Evolutionary conservation across 2,113 vertebrate genomes (phyloP).

Genomic region (Oryzias curvinotus): DNA sequence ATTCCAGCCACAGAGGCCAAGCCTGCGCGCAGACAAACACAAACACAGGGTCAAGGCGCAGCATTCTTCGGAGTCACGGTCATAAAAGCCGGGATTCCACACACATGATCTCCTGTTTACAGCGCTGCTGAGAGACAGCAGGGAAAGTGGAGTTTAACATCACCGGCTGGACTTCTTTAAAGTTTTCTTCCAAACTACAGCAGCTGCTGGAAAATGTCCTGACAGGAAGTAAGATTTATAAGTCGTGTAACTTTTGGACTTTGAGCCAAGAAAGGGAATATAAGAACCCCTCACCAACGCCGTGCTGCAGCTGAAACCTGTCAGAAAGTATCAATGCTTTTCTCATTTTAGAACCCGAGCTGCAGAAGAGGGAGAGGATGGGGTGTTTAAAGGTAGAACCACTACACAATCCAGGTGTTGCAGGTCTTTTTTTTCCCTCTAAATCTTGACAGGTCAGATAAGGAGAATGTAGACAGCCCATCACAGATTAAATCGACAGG

Average conservation of each 20-base stretch:
- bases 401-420: constrained; percentile 72
- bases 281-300: constrained; percentile 70
- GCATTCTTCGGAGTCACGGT: constrained; percentile 79
- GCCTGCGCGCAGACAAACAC: constrained; percentile 78
- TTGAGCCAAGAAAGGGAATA: constrained; percentile 87
- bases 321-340: constrained; percentile 72
- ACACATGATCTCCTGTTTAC: constrained; percentile 77
- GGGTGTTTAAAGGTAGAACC: constrained; percentile 38
- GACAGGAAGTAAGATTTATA: constrained; percentile 91
- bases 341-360: constrained; percentile 78
- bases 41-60: constrained; percentile 80
- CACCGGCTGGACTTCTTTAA: constrained; percentile 84
- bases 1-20: constrained; percentile 99
- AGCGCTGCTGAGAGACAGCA: constrained; percentile 80
- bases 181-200: constrained; percentile 81
- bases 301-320: constrained; percentile 29
- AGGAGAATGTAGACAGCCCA: constrained; percentile 61
- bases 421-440: constrained; percentile 42
- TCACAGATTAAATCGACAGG: constrained; percentile 77
- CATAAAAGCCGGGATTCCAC: constrained; percentile 84
- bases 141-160: constrained; percentile 85
- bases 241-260: constrained; percentile 90
- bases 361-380: constrained; percentile 12
- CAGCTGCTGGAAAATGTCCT: constrained; percentile 91
- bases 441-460: constrained; percentile 61